Evolutionary conservation across 2,888 invertebrate species (phyloP).

Genomic region (Choristoneura rosaceana): DNA sequence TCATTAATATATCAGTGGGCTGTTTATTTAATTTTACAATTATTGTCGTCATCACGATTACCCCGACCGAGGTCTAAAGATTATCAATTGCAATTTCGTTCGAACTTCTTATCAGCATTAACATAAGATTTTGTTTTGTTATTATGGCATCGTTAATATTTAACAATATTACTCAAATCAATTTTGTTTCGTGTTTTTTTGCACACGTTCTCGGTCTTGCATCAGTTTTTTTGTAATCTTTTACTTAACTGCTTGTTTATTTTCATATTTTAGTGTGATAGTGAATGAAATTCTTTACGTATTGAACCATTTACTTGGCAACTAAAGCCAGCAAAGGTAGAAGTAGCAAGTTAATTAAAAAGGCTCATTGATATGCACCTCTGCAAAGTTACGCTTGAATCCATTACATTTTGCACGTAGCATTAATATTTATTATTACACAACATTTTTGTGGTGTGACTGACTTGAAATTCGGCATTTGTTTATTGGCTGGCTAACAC

Average conservation of each 20-base stretch:
- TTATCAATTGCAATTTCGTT: slow-evolving; percentile 1
- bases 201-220: background rate
- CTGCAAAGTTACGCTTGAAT: too few species aligned
- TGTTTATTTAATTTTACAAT: background rate
- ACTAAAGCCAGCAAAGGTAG: too few species aligned
- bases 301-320: too few species aligned
- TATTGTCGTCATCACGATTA: background rate
- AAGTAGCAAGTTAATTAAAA: too few species aligned
- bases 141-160: background rate
- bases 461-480: background rate
- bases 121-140: background rate
- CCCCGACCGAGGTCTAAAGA: background rate
- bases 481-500: too few species aligned
- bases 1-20: background rate
- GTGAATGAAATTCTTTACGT: too few species aligned
- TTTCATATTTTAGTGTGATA: too few species aligned
- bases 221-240: background rate
- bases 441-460: background rate
- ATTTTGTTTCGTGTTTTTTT: background rate
- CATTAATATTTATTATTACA: too few species aligned
- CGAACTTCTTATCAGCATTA: slow-evolving; percentile 10
- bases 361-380: too few species aligned
- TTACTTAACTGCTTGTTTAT: too few species aligned
- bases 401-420: too few species aligned
- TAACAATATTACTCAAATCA: background rate